Evolutionary conservation across 2,888 invertebrate species (phyloP), one percentile per base, ranked within the genome.

Genomic region (Spatulosminthurus flaviceps): DNA sequence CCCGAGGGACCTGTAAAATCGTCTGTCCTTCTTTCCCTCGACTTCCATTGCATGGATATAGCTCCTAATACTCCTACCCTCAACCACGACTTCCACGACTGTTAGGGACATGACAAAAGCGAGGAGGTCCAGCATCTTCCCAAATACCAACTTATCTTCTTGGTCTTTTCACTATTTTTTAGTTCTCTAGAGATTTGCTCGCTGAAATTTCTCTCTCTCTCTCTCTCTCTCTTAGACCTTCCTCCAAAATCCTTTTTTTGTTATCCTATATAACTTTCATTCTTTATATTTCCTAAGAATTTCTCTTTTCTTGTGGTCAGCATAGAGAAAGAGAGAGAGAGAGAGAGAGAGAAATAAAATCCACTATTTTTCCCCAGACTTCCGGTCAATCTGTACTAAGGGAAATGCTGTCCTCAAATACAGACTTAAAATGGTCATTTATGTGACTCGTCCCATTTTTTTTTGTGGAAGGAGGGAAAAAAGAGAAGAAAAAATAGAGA

Each of bases 1-100:
- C 77, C 71, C 77, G 7, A 19, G 64, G 60, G 77, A 71, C 60
- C 28, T 61, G 77, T 77, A 77, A 77, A 70, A 77, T 61, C 77
- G 21, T 34, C 70, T 64, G 29, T 60, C 71, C 24, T 61, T 61
- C 69, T 69, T 64, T 41, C 64, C 64, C 19, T 64, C 22, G 51
- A 16, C 2, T 41, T 21, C n/a, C 21, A n/a, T 64, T 66, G 34
- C 21, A 13, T 28, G 21, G 28, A n/a, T 34, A 4, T 60, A 34
- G 5, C 34, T 34, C 5, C 34, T 34, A 34, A 4, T 60, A 21
- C 60, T 60, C 60, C 60, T 34, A n/a, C 9, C 43, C 43, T 60
- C 60, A 9, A 60, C 5, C 19, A 60, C 4, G n/a, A 16, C 24
- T 21, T n/a, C 19, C 34, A 66, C 22, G 28, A 26, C 41, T 29